These are phyloP conservation scores for Symphodus melops DNA, from an alignment of 2,113 vertebrate species.

Conservation along the genomic window DNA sequence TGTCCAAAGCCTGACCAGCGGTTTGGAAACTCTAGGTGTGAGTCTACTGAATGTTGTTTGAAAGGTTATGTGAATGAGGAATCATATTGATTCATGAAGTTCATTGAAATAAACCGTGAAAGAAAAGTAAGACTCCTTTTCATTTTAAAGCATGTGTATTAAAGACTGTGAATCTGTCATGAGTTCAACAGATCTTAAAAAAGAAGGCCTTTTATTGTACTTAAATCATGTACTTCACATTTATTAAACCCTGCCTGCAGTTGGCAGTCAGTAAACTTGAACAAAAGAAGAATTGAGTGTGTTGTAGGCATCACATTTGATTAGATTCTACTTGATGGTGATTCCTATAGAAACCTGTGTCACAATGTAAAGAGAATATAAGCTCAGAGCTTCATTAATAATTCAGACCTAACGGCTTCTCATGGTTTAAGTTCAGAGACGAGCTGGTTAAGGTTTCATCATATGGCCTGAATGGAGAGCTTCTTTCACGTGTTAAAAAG, in stretches of 20 bases:
- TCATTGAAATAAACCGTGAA: constrained; percentile 54
- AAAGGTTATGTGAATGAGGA: constrained; percentile 27
- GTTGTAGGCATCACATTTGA: background rate
- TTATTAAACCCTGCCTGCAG: too few species aligned
- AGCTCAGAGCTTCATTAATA: background rate
- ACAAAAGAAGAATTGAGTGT: too few species aligned
- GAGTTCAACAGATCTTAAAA: too few species aligned
- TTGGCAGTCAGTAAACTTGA: too few species aligned
- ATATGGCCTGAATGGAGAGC: background rate
- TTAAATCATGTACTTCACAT: too few species aligned
- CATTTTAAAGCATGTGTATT: too few species aligned
- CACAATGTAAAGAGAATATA: background rate
- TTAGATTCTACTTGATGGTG: background rate
- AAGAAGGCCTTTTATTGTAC: too few species aligned
- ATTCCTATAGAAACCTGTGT: background rate
- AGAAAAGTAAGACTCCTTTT: too few species aligned
- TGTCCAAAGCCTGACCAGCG: background rate
- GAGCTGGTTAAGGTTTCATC: background rate
- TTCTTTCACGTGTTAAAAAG: background rate
- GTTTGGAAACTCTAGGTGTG: background rate
- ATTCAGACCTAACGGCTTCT: background rate
- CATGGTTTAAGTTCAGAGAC: background rate
- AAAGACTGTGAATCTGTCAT: too few species aligned
- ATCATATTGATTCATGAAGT: constrained; percentile 53
- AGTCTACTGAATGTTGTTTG: constrained; percentile 3